These are phyloP conservation scores for Sparus aurata DNA, from an alignment of 2,797 vertebrate species.

Conservation along the genomic window DNA sequence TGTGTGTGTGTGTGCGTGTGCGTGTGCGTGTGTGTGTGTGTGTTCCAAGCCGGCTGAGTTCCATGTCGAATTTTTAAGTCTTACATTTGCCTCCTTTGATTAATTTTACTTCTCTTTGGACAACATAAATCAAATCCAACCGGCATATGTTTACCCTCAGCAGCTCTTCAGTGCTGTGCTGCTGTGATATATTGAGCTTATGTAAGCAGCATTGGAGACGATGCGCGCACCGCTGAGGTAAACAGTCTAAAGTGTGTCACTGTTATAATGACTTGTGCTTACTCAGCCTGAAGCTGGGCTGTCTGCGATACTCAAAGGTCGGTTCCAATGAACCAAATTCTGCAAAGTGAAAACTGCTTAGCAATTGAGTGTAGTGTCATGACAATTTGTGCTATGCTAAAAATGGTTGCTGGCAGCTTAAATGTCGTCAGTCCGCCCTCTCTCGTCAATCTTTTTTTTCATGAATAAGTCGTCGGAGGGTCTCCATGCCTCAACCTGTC, in stretches of 20 bases:
- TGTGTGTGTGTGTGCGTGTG: neutral
- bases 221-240: conserved; percentile 23
- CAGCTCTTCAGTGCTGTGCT: conserved; percentile 7
- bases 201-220: conserved; percentile 45
- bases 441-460: conserved; percentile 35
- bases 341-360: conserved; percentile 40
- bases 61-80: conserved; percentile 10
- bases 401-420: conserved; percentile 11
- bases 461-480: conserved; percentile 65
- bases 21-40: too few relatives aligned
- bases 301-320: conserved; percentile 1
- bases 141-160: conserved; percentile 39
- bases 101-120: conserved; percentile 27
- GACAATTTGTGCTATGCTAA: neutral
- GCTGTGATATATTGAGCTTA: conserved; percentile 41
- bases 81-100: conserved; percentile 30
- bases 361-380: conserved; percentile 7
- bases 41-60: conserved; percentile 1
- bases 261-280: conserved; percentile 61
- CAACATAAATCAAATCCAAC: conserved; percentile 28
- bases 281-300: conserved; percentile 44
- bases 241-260: conserved; percentile 62
- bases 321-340: conserved; percentile 33
- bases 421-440: conserved; percentile 13
- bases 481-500: conserved; percentile 38